Percentiles rank a stretch among this genome's conserved stretches.
Conservation (phyloP, 2,888 invertebrate genomes). For the Embidobia sp. region DNA sequence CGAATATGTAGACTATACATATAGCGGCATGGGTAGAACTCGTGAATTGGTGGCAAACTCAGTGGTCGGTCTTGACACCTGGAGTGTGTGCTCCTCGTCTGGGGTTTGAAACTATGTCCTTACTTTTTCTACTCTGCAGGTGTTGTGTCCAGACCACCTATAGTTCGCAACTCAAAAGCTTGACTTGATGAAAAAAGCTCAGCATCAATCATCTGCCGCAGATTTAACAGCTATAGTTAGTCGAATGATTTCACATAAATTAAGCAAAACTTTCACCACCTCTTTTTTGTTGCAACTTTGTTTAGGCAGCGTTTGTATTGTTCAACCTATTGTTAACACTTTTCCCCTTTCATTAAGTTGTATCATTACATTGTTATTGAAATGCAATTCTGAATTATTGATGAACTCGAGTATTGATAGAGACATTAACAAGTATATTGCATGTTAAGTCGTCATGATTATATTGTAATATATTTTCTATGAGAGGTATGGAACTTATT, state of each 20-base stretch:
- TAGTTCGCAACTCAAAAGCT: conserved; percentile 66
- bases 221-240: conserved; percentile 70
- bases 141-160: conserved; percentile 58
- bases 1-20: conserved; percentile 17
- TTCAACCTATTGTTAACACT: conserved; percentile 1
- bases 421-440: background rate
- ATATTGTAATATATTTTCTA: no score
- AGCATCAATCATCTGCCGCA: conserved; percentile 63
- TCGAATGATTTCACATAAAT: conserved; percentile 76
- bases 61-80: conserved; percentile 64
- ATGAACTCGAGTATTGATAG: conserved; percentile 12
- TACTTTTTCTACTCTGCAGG: conserved; percentile 57
- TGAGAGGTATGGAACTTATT: no score
- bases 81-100: conserved; percentile 49
- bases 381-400: conserved; percentile 27
- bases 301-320: conserved; percentile 2
- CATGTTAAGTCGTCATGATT: no score
- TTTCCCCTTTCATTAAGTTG: conserved; percentile 7
- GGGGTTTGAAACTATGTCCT: conserved; percentile 39
- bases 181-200: conserved; percentile 72
- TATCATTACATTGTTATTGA: conserved; percentile 20
- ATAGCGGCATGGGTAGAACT: conserved; percentile 18
- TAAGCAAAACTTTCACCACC: conserved; percentile 70
- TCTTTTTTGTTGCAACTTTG: conserved; percentile 19
- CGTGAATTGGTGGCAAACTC: conserved; percentile 49